Percentiles rank a stretch among this genome's conserved stretches.
Evolutionary conservation across 2,888 invertebrate genomes (phyloP).

Genomic region (Gari tellinella): DNA sequence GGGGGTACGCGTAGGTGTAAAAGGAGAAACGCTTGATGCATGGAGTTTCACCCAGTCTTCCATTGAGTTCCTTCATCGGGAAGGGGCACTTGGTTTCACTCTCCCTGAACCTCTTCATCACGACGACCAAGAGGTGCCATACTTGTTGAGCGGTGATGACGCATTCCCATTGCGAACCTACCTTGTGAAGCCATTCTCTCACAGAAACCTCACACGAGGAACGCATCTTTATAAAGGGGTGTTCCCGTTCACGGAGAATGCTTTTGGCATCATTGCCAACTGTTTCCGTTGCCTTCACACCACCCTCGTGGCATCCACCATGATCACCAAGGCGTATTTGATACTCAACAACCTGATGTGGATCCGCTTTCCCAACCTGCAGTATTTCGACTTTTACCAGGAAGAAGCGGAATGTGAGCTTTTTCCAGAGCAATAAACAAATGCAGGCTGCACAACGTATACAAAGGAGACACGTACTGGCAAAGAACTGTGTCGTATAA

Average conservation of each 20-base stretch:
- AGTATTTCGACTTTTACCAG: constrained; percentile 21
- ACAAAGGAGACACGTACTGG: no score
- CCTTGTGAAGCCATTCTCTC: no score
- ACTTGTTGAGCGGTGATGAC: background rate
- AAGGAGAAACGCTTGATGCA: no score
- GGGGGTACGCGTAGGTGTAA: background rate
- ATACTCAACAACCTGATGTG: constrained; percentile 40
- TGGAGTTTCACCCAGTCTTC: no score
- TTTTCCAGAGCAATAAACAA: constrained; percentile 39
- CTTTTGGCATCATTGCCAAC: constrained; percentile 7
- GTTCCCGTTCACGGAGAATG: background rate
- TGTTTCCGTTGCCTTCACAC: constrained; percentile 6
- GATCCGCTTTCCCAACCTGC: constrained; percentile 25
- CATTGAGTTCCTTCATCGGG: no score
- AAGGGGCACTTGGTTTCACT: background rate
- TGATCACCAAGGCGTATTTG: constrained; percentile 17
- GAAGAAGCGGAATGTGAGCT: constrained; percentile 19
- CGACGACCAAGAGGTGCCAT: background rate
- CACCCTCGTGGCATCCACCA: constrained; percentile 1
- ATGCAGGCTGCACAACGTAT: constrained; percentile 17
- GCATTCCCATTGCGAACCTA: no score
- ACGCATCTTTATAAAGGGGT: background rate
- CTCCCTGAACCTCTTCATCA: background rate
- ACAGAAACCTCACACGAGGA: background rate
- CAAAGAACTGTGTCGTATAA: no score